phyloP scores from a whole-genome alignment of 2,113 vertebrate genomes.

The Phodopus roborovskii region DNA sequence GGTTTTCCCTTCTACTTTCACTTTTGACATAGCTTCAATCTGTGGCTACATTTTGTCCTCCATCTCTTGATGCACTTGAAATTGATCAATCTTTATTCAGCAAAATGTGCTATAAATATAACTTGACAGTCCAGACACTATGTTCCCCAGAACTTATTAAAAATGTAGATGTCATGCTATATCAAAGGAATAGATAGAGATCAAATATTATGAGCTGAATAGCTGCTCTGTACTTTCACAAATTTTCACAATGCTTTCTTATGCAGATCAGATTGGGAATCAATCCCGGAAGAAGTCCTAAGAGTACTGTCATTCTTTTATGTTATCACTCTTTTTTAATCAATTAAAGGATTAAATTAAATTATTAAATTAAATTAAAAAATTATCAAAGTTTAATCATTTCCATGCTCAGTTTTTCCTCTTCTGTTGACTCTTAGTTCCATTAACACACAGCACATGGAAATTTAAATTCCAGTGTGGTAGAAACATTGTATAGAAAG shows the following conservation, averaged over 20 bases:
- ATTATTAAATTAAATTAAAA: too few relatives aligned
- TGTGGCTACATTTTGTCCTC: background rate
- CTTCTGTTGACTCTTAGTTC: background rate
- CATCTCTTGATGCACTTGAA: background rate
- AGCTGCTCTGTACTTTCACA: background rate
- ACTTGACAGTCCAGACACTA: background rate
- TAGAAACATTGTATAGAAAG: background rate
- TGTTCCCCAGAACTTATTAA: background rate
- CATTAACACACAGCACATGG: background rate
- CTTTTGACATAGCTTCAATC: background rate
- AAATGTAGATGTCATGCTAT: background rate
- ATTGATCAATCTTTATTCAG: background rate
- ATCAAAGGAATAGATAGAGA: background rate
- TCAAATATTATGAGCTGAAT: background rate
- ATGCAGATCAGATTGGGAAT: background rate
- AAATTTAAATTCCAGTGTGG: constrained; percentile 11
- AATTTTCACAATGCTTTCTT: background rate
- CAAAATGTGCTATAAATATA: background rate
- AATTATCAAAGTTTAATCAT: background rate
- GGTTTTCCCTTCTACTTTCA: background rate
- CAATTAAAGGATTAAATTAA: background rate
- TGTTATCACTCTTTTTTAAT: background rate
- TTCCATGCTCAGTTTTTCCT: background rate
- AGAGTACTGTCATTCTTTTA: background rate
- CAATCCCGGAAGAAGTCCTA: background rate